A percentile compares a stretch with the other conserved stretches of the same genome.
Evolutionary conservation across 2,888 invertebrate genomes (phyloP).

Genomic region (Aquatica leii): DNA sequence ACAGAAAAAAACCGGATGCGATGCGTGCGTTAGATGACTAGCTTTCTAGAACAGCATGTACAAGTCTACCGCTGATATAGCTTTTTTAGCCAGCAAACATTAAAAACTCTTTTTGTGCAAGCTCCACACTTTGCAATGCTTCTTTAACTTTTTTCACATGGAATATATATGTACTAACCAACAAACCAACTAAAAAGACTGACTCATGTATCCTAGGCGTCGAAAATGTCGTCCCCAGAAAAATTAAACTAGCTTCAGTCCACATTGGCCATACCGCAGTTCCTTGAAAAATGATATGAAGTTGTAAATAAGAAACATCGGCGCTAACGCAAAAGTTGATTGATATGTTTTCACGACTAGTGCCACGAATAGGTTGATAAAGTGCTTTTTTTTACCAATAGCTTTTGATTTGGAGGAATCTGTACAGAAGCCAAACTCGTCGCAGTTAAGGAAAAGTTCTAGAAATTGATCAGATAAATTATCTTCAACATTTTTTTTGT

Average conservation of each 20-base stretch:
- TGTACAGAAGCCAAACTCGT: background rate
- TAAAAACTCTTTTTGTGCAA: background rate
- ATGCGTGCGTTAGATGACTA: no score
- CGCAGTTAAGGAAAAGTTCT: background rate
- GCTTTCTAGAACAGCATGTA: background rate
- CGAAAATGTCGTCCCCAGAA: background rate
- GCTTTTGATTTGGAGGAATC: slow-evolving; percentile 1
- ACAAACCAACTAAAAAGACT: slow-evolving; percentile 12
- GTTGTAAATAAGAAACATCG: background rate
- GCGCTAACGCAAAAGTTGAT: background rate
- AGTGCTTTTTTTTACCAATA: slow-evolving; percentile 1
- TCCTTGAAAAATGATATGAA: background rate
- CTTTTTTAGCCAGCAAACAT: slow-evolving; percentile 9
- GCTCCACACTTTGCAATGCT: background rate
- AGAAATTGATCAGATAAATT: background rate
- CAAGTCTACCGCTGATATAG: slow-evolving; percentile 4
- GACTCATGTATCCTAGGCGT: slow-evolving; percentile 11
- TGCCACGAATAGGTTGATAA: background rate
- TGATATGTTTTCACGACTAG: background rate
- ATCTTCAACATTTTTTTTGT: background rate
- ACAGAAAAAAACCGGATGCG: background rate
- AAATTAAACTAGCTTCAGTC: background rate
- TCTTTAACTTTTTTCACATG: background rate
- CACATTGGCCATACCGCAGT: background rate
- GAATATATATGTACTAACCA: background rate